A percentile compares a stretch with the other conserved stretches of the same genome.
Evolutionary conservation across 2,888 invertebrate species (phyloP).

Genomic region (Chrysolina haemoptera): DNA sequence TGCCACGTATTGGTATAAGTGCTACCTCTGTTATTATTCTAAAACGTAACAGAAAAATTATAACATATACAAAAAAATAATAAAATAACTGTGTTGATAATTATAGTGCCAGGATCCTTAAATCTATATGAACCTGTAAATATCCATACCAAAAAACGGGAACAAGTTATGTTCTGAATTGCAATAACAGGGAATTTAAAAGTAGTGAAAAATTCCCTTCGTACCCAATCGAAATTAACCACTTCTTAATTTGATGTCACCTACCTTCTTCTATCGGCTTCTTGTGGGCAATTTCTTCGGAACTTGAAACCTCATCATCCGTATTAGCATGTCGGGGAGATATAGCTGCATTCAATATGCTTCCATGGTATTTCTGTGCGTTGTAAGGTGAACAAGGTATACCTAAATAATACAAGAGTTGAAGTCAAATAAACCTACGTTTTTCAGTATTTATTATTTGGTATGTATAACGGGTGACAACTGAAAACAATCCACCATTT

Average conservation of each 20-base stretch:
- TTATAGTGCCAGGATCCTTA: too few species aligned
- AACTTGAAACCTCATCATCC: slow-evolving; percentile 84
- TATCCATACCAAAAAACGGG: too few species aligned
- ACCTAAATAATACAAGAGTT: slow-evolving; percentile 27
- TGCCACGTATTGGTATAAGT: too few species aligned
- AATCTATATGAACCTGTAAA: too few species aligned
- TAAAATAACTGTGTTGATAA: too few species aligned
- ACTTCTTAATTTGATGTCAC: neutral
- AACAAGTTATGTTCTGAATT: too few species aligned
- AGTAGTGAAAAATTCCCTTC: neutral
- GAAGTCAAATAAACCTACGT: neutral
- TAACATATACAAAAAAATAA: too few species aligned
- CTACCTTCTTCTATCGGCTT: slow-evolving; percentile 49
- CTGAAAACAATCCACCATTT: too few species aligned
- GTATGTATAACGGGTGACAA: too few species aligned
- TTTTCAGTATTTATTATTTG: neutral
- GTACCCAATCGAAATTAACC: neutral
- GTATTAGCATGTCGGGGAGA: slow-evolving; percentile 68
- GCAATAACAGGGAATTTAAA: too few species aligned
- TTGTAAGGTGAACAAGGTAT: slow-evolving; percentile 56
- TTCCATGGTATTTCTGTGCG: slow-evolving; percentile 41
- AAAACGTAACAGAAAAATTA: too few species aligned
- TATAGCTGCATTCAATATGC: slow-evolving; percentile 39
- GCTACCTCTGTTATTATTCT: too few species aligned
- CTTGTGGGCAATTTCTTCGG: slow-evolving; percentile 75